phyloP scores from a whole-genome alignment of 1,140 invertebrate genomes.

The Cyclargus thomasi region DNA sequence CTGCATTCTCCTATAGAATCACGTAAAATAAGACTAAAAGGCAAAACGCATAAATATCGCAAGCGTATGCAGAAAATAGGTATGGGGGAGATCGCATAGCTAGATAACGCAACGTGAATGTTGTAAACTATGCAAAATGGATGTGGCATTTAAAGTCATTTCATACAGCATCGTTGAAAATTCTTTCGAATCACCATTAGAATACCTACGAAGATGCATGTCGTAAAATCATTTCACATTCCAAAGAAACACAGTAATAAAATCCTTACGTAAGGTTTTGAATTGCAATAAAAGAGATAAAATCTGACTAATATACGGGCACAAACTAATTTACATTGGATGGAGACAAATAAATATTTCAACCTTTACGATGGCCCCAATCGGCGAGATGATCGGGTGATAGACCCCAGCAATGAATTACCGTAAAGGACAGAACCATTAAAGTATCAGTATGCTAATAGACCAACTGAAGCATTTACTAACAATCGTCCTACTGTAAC shows the following conservation, averaged over 20 bases:
- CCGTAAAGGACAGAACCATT: background rate
- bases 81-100: conserved; percentile 48
- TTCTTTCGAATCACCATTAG: conserved; percentile 3
- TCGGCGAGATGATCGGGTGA: background rate
- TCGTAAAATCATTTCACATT: too few species aligned
- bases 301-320: background rate
- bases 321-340: background rate
- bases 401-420: background rate
- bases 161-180: conserved; percentile 7
- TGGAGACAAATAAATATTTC: background rate
- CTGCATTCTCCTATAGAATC: conserved; percentile 21
- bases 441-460: background rate
- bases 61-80: conserved; percentile 47
- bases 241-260: background rate
- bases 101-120: conserved; percentile 40
- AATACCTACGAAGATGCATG: background rate
- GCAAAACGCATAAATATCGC: conserved; percentile 45
- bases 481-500: background rate
- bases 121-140: conserved; percentile 42
- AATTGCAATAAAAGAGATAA: conserved; percentile 1
- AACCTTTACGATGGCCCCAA: background rate
- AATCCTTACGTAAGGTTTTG: background rate
- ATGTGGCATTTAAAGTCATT: conserved; percentile 29
- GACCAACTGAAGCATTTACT: background rate
- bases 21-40: conserved; percentile 26